Evolutionary conservation across 2,797 vertebrate genomes (phyloP).

Genomic region (Pseudocheirus occidentalis): DNA sequence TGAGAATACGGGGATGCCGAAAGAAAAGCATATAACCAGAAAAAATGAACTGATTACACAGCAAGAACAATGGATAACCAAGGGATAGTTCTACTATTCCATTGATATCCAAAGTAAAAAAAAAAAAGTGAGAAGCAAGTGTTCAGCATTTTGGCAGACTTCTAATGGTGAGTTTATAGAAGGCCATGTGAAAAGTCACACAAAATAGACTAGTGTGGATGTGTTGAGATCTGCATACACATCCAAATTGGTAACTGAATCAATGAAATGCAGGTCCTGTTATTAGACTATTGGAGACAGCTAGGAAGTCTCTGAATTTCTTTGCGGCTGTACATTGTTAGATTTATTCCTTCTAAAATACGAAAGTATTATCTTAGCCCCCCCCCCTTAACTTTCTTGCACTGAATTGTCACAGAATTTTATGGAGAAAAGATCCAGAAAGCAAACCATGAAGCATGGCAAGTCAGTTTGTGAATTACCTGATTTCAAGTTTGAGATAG

Average conservation of each 20-base stretch:
- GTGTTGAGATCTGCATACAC: background rate
- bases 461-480: background rate
- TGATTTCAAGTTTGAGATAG: background rate
- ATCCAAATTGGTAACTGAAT: background rate
- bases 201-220: too few relatives aligned
- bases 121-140: background rate
- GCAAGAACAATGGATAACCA: background rate
- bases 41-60: background rate
- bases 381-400: too few relatives aligned
- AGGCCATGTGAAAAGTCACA: background rate
- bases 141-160: background rate
- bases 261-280: background rate
- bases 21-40: background rate
- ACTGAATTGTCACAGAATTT: background rate
- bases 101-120: background rate
- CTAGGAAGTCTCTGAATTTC: background rate
- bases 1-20: background rate
- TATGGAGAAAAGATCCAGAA: background rate
- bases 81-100: background rate
- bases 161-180: background rate
- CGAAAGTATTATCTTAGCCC: background rate
- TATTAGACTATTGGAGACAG: background rate
- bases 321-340: background rate
- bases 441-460: background rate
- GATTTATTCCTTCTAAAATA: background rate